Percentiles rank a stretch among this genome's conserved stretches.
Evolutionary conservation across 2,113 vertebrate genomes (phyloP).

Genomic region (Syrmaticus mikado): DNA sequence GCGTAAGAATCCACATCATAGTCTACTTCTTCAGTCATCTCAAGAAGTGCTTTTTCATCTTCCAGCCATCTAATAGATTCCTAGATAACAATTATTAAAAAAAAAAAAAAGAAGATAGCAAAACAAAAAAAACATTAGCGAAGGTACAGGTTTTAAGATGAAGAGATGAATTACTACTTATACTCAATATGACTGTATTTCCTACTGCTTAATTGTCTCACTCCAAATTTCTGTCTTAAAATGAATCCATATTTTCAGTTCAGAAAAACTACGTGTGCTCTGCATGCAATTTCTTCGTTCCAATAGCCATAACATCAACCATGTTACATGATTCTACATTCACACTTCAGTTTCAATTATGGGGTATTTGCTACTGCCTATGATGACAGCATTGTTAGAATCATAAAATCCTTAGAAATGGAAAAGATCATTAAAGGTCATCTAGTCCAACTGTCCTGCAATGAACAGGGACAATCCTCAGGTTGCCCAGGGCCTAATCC

Average conservation of each 20-base stretch:
- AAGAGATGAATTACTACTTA: background rate
- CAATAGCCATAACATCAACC: background rate
- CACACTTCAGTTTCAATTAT: background rate
- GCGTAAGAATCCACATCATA: slow-evolving; percentile 96
- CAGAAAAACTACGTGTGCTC: background rate
- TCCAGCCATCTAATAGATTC: slow-evolving; percentile 97
- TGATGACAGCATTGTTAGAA: background rate
- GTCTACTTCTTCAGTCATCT: slow-evolving; percentile 99
- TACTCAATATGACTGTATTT: background rate
- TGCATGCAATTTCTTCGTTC: background rate
- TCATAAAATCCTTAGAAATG: too few relatives aligned
- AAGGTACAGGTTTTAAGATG: background rate
- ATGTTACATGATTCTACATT: background rate
- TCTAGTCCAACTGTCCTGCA: too few relatives aligned
- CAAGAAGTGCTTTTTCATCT: slow-evolving; percentile 94
- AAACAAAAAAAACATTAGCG: background rate
- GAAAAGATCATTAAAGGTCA: too few relatives aligned
- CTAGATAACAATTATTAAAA: slow-evolving; percentile 68
- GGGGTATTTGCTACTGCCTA: background rate
- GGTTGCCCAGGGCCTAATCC: too few relatives aligned
- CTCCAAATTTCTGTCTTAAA: background rate
- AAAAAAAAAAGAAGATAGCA: background rate
- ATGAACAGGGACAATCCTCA: too few relatives aligned
- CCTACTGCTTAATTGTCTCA: background rate
- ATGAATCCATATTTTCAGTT: background rate